These are phyloP conservation scores for Holotrichia oblita DNA, from an alignment of 1,140 invertebrate species.

Conservation along the genomic window DNA sequence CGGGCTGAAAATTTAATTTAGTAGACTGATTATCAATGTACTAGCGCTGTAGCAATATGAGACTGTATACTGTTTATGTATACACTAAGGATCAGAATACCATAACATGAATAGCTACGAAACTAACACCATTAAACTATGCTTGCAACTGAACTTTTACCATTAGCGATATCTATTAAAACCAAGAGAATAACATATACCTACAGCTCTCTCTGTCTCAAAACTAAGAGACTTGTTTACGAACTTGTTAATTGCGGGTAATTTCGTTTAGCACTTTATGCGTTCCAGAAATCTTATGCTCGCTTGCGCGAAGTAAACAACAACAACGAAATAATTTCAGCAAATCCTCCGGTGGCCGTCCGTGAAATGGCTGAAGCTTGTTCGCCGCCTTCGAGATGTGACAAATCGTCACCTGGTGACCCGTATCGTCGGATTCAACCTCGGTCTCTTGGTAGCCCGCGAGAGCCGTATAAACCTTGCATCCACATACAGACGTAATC, in stretches of 20 bases:
- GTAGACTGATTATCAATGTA: too few species aligned
- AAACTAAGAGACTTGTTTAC: constrained; percentile 33
- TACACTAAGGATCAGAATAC: too few species aligned
- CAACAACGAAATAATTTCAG: constrained; percentile 43
- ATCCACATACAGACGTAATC: constrained; percentile 54
- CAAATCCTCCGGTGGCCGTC: constrained; percentile 49
- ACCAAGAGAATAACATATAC: too few species aligned
- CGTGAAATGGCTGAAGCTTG: constrained; percentile 58
- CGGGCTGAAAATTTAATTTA: too few species aligned
- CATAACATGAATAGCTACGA: too few species aligned
- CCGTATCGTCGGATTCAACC: constrained; percentile 53
- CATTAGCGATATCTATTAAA: too few species aligned
- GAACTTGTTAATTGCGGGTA: constrained; percentile 47
- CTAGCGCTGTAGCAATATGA: too few species aligned
- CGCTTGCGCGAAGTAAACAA: constrained; percentile 45
- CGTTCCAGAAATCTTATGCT: constrained; percentile 40
- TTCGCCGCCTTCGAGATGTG: constrained; percentile 58
- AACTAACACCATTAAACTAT: too few species aligned
- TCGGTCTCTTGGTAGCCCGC: constrained; percentile 48
- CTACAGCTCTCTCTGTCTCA: not conserved
- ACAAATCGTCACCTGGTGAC: constrained; percentile 60
- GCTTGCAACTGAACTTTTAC: too few species aligned
- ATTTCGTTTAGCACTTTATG: constrained; percentile 47
- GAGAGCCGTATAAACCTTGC: constrained; percentile 55
- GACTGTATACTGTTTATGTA: too few species aligned